These are phyloP conservation scores for Erpobdella octoculata DNA, from an alignment of 2,888 invertebrate genomes.

Conservation along the genomic window DNA sequence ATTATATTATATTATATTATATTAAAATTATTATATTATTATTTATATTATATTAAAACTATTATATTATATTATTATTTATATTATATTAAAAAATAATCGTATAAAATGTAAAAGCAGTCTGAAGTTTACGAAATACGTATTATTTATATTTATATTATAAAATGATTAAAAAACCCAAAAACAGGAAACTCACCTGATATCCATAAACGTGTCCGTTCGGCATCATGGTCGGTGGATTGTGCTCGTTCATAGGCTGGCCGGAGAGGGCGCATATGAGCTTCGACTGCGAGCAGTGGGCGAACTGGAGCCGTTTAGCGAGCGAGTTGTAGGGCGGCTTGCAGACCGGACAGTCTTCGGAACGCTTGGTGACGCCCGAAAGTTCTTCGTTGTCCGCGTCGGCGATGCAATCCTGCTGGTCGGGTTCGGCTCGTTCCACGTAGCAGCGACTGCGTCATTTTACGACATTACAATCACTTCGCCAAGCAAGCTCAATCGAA, in stretches of 20 bases:
- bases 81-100: no score
- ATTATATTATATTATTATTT: no score
- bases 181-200: slow-evolving; percentile 43
- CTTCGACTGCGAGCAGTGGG: slow-evolving; percentile 90
- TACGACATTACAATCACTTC: not conserved
- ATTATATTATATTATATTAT: no score
- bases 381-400: slow-evolving; percentile 36
- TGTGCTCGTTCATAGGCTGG: slow-evolving; percentile 86
- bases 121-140: not conserved
- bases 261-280: slow-evolving; percentile 84
- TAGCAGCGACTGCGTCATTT: not conserved
- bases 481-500: no score
- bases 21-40: no score
- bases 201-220: slow-evolving; percentile 82
- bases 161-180: no score
- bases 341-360: slow-evolving; percentile 85
- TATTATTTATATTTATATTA: not conserved
- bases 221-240: slow-evolving; percentile 95
- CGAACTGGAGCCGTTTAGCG: slow-evolving; percentile 74
- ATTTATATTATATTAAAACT: no score
- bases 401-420: not conserved
- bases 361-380: no score
- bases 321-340: slow-evolving; percentile 76
- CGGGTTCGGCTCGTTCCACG: not conserved
- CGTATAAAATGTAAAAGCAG: not conserved